phyloP scores from a whole-genome alignment of 2,797 vertebrate species.

The Tragelaphus eurycerus region DNA sequence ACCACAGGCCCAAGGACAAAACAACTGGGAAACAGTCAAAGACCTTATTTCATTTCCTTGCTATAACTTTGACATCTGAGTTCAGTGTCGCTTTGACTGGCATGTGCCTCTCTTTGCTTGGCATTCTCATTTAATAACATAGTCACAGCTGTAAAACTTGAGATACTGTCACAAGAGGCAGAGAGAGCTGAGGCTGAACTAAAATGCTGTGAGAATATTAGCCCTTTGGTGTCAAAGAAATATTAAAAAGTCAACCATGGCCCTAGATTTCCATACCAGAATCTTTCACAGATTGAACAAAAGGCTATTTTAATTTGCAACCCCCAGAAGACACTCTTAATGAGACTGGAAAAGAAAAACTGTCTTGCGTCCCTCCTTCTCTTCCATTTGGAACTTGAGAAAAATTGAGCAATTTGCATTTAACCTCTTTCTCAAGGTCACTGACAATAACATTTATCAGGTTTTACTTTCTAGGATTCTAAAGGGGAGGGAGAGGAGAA shows the following conservation, averaged over 20 bases:
- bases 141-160: slow-evolving; percentile 33
- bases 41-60: slow-evolving; percentile 24
- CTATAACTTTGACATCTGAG: neutral
- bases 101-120: neutral
- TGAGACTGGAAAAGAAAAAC: neutral
- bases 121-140: slow-evolving; percentile 51
- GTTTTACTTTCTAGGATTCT: slow-evolving; percentile 33
- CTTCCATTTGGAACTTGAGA: neutral
- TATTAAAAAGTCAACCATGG: slow-evolving; percentile 33
- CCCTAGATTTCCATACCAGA: neutral
- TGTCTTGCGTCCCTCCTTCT: neutral
- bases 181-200: neutral
- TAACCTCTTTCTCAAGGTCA: slow-evolving; percentile 27
- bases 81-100: neutral
- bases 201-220: slow-evolving; percentile 39
- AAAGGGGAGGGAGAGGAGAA: neutral
- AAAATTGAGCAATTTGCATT: neutral
- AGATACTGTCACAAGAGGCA: slow-evolving; percentile 52
- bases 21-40: neutral
- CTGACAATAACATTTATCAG: neutral
- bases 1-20: neutral
- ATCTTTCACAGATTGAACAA: slow-evolving; percentile 32
- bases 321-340: neutral
- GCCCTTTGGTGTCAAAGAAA: neutral
- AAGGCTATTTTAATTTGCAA: slow-evolving; percentile 26